Evolutionary conservation across 2,113 vertebrate species (phyloP).

Genomic region (Gulo gulo): DNA sequence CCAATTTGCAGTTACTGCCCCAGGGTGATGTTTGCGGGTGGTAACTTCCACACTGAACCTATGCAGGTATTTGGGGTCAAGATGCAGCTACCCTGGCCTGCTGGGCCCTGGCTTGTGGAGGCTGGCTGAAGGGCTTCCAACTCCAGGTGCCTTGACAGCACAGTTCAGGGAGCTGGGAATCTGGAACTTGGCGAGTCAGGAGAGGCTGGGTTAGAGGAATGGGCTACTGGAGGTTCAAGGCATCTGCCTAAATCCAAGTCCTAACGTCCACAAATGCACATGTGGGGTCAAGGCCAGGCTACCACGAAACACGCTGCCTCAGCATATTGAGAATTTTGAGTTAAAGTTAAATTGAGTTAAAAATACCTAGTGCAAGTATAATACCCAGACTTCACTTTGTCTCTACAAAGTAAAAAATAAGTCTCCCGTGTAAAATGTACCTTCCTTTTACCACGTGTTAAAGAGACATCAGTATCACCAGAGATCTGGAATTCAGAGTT

Average conservation of each 20-base stretch:
- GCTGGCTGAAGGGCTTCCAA: background rate
- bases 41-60: background rate
- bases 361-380: background rate
- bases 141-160: background rate
- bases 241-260: background rate
- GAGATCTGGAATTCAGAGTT: background rate
- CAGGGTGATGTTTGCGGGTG: background rate
- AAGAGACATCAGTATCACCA: background rate
- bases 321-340: background rate
- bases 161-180: background rate
- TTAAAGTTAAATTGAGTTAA: background rate
- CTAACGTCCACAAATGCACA: background rate
- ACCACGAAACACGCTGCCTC: background rate
- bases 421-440: background rate
- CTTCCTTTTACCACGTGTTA: background rate
- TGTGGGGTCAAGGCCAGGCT: background rate
- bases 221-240: background rate
- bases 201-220: background rate
- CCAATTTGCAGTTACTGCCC: background rate
- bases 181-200: background rate
- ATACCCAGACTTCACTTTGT: background rate
- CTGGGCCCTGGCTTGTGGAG: background rate
- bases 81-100: background rate
- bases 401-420: background rate
- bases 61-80: background rate